phyloP scores from a whole-genome alignment of 2,113 vertebrate species.

The Macquaria australasica region DNA sequence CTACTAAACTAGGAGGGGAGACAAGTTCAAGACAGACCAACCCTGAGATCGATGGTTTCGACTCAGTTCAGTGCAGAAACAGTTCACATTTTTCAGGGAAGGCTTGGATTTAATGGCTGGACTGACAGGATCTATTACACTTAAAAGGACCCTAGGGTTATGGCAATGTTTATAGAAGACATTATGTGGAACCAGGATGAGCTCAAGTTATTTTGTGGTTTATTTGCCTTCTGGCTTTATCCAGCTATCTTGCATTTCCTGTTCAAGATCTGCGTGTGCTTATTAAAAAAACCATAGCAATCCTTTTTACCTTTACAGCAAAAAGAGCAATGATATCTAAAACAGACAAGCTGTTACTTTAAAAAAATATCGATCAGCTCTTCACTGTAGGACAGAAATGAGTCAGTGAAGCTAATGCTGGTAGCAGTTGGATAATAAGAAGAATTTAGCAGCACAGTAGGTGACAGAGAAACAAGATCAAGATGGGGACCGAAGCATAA shows the following conservation, averaged over 20 bases:
- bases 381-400: not conserved
- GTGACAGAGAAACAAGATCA: not conserved
- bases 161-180: not conserved
- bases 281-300: not conserved
- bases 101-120: not conserved
- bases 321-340: not conserved
- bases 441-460: not conserved
- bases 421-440: not conserved
- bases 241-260: not conserved
- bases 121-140: not conserved
- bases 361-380: not conserved
- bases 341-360: not conserved
- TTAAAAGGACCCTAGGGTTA: not conserved
- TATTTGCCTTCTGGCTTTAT: not conserved
- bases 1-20: not conserved
- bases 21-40: not conserved
- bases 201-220: not conserved
- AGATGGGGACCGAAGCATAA: not conserved
- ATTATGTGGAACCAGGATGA: too few species aligned
- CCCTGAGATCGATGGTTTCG: not conserved
- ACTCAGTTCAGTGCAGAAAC: constrained; percentile 4
- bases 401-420: not conserved
- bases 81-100: constrained; percentile 9
- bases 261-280: not conserved
- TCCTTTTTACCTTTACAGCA: not conserved